Base-by-base conservation (phyloP, 2,113 vertebrate species). In the Pheucticus melanocephalus region DNA sequence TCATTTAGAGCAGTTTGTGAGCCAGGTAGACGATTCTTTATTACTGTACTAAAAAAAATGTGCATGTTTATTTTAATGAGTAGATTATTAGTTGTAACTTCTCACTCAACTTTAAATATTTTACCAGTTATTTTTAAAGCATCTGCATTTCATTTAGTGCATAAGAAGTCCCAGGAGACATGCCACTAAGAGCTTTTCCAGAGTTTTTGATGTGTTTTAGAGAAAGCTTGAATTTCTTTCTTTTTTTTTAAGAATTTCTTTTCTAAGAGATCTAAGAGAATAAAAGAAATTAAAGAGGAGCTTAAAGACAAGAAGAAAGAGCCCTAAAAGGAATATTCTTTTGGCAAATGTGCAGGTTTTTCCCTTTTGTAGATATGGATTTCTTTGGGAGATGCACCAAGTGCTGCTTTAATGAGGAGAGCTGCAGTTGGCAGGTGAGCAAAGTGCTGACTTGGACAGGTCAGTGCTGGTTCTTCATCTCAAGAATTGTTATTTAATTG, bases 401-500 rank as follows among this genome's bases (percentile, higher is more conserved):
- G 28, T 19, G 33, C 61, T 76, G 48, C 64, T 92, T 69, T 87
- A 79, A 85, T 85, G 54, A 85, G 19, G n/a, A 45, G 33, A 71
- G 82, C 45, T 65, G n/a, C 12, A 61, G 61, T 13, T 89, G 66
- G 48, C 48, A 60, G 28, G 51, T 64, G 56, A n/a, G 81, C 72
- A 84, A 82, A 82, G 39, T 50, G 33, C 66, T 92, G 78, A 61
- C 89, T 92, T 82, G 48, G 54, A 33, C 39, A 63, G 27, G 53
- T 75, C 82, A 3, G 12, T 91, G 44, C 28, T 75, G 42, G 14
- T 75, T 91, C 76, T 69, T 42, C 18, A n/a, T 50, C 82, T 82
- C 70, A 27, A 50, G 57, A 80, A 92, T 72, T 82, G 51, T 68
- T 82, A 88, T 75, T 90, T 92, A 86, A 82, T 94, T 81, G 86